Evolutionary conservation across 2,113 vertebrate genomes (phyloP).

Genomic region (Aspidoscelis tigris): DNA sequence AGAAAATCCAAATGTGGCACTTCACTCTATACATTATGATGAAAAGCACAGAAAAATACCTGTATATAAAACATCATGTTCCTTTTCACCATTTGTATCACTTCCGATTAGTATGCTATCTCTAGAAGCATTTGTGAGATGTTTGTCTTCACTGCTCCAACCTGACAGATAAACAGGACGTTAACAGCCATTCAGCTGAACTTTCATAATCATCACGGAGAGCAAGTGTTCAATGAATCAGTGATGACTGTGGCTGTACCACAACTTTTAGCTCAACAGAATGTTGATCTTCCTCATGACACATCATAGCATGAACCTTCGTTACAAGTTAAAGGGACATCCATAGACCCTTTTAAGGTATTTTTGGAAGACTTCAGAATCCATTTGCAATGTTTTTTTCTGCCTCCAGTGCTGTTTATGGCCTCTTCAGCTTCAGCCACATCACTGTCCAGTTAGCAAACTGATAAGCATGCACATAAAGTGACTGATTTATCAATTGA

Average conservation of each 20-base stretch:
- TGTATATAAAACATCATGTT: not conserved
- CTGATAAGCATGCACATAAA: too few relatives aligned
- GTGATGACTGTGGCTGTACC: conserved; percentile 6
- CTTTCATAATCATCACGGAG: conserved; percentile 9
- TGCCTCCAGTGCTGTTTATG: too few relatives aligned
- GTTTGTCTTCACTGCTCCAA: conserved; percentile 4
- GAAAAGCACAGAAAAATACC: conserved; percentile 4
- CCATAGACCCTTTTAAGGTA: too few relatives aligned
- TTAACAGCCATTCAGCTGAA: conserved; percentile 15
- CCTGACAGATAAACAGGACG: conserved; percentile 16
- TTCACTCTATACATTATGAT: not conserved
- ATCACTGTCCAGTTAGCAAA: too few relatives aligned
- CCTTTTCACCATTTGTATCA: not conserved
- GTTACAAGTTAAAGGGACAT: too few relatives aligned
- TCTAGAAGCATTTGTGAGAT: conserved; percentile 17
- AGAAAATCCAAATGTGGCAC: not conserved
- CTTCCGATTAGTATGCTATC: not conserved
- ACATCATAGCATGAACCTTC: too few relatives aligned
- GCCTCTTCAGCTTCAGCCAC: too few relatives aligned
- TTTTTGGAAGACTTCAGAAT: too few relatives aligned
- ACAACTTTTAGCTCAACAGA: too few relatives aligned
- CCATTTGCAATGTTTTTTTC: too few relatives aligned
- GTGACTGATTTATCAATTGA: too few relatives aligned
- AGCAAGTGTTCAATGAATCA: conserved; percentile 32
- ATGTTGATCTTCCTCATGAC: too few relatives aligned